A percentile compares a stretch with the other conserved stretches of the same genome.
Conservation (phyloP, 2,888 invertebrate genomes). For the Sussaba pulchella region DNA sequence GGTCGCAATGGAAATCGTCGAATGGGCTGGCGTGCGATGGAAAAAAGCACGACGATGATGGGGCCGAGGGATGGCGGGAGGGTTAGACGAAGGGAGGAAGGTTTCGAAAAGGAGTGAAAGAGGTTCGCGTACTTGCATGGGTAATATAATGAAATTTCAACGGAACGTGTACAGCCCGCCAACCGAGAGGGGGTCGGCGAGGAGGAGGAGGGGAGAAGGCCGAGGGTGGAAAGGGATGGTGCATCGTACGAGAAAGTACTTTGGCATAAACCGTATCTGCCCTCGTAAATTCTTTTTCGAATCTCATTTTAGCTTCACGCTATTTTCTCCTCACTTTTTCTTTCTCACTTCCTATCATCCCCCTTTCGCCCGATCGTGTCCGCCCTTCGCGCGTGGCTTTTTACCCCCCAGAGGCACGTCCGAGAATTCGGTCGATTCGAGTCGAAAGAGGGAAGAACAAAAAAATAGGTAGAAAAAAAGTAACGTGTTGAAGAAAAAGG, state of each 20-base stretch:
- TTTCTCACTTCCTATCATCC: neutral
- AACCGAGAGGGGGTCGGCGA: too few species aligned
- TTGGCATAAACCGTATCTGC: slow-evolving; percentile 32
- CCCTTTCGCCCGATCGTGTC: too few species aligned
- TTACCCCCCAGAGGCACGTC: neutral
- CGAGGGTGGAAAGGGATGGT: too few species aligned
- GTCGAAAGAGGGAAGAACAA: slow-evolving; percentile 1
- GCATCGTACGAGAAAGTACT: slow-evolving; percentile 21
- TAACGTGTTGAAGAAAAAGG: neutral
- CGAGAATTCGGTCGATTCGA: neutral
- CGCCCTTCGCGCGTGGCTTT: too few species aligned
- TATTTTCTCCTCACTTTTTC: neutral
- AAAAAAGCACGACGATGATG: slow-evolving; percentile 29
- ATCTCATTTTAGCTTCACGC: slow-evolving; percentile 47
- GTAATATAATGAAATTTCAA: slow-evolving; percentile 53
- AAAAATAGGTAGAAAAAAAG: slow-evolving; percentile 3
- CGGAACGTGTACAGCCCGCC: slow-evolving; percentile 42
- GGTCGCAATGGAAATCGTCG: slow-evolving; percentile 54
- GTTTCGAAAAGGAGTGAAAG: slow-evolving; percentile 38
- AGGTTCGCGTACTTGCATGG: slow-evolving; percentile 45
- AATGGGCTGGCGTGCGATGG: slow-evolving; percentile 44
- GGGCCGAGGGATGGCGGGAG: neutral
- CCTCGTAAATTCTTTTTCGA: slow-evolving; percentile 56
- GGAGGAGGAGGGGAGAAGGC: too few species aligned
- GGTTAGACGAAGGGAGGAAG: slow-evolving; percentile 23